Base-by-base conservation (phyloP, 2,797 vertebrate species). In the Melanotaenia nigrans region DNA sequence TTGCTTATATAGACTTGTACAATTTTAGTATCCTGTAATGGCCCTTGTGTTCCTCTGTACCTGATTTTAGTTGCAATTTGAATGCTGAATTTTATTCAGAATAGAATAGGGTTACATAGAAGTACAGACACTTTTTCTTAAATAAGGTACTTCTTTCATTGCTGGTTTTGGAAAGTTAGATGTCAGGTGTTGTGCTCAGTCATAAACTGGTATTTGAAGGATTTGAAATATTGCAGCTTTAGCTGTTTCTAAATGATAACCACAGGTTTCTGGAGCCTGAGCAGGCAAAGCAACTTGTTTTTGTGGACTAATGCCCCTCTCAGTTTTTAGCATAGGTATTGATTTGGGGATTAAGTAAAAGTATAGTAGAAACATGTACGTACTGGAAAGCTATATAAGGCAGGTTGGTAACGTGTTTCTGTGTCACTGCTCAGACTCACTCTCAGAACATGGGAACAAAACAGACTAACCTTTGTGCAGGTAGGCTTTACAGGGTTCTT, bases 301-400 rank as follows among this genome's bases (percentile, higher is more conserved):
- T 90, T 89, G 89, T 91, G 87, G 88, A 90, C 85, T 89, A 85
- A 86, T 87, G 84, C 79, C 42, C 73, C 75, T 83, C 79, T 85
- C 78, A 87, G 73, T 61, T 68, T 67, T 55, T 72, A 30, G 10
- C 54, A 36, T 4, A 78, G 62, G 68, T 64, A 69, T 76, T 88
- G 73, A 86, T 89, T 87, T 77, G 74, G 70, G 73, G 85, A 74
- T 90, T 69, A 30, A 45, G 69, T 61, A 71, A 90, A 88, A 84
- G 66, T 69, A 82, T 9, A 82, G 81, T 58, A 62, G 62, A 71
- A 61, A 69, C 78, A 53, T 70, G 28, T 71, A 74, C 38, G 87
- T 85, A 75, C 13, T 49, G 57, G 28, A 54, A 68, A 59, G 61
- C 83, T 90, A 90, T 92, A 92, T 85, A 93, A 92, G 86, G 84